These are phyloP conservation scores for Neosalanx taihuensis DNA, from an alignment of 2,797 vertebrate genomes.

Conservation along the genomic window DNA sequence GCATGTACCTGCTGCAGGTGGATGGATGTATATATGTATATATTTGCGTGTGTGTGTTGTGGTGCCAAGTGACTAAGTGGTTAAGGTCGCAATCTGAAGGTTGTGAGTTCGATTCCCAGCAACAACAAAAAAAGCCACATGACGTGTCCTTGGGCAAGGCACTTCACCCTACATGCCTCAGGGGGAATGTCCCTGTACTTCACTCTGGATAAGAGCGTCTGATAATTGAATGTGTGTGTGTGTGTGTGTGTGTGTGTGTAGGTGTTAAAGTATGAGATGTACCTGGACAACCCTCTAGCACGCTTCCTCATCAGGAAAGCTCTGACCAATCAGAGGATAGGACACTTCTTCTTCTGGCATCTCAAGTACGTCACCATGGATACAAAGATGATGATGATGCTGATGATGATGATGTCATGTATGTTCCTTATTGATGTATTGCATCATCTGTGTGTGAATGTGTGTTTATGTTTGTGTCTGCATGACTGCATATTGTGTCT, in stretches of 20 bases:
- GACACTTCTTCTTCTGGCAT: conserved; percentile 84
- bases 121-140: no score
- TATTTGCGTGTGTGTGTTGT: background rate
- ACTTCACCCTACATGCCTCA: no score
- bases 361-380: conserved; percentile 68
- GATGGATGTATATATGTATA: background rate
- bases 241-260: conserved; percentile 29
- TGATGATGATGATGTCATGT: background rate
- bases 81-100: no score
- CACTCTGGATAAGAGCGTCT: no score
- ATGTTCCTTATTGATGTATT: no score
- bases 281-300: conserved; percentile 79
- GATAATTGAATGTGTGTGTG: background rate
- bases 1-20: background rate
- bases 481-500: conserved; percentile 10
- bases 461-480: background rate
- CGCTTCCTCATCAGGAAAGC: conserved; percentile 80
- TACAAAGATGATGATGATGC: background rate
- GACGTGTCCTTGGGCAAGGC: background rate
- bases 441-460: background rate
- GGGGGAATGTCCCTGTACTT: no score
- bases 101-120: no score
- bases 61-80: no score
- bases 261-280: conserved; percentile 81
- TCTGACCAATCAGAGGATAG: conserved; percentile 80